Conservation (phyloP, 2,113 vertebrate genomes). For the Suncus etruscus region DNA sequence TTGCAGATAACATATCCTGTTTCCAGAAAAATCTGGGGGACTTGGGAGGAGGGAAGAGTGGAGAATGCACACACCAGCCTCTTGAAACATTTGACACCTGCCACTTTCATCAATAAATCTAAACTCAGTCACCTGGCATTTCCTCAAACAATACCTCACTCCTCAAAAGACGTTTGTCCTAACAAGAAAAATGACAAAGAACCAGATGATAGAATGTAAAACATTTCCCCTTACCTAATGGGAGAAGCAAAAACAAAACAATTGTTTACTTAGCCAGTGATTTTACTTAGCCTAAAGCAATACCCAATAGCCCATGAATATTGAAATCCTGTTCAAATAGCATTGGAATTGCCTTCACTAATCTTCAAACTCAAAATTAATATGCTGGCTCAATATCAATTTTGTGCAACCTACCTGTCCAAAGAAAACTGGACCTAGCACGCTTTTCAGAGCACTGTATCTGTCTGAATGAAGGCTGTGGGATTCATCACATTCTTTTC, state of each 20-base stretch:
- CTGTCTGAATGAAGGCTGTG: conserved; percentile 26
- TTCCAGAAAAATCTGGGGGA: conserved; percentile 68
- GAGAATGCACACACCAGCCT: conserved; percentile 59
- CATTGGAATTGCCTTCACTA: background rate
- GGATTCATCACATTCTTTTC: conserved; percentile 54
- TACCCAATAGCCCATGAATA: background rate
- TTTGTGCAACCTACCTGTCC: conserved; percentile 52
- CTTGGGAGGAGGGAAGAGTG: background rate
- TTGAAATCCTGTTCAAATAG: background rate
- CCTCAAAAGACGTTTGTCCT: conserved; percentile 72
- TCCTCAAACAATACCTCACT: conserved; percentile 76
- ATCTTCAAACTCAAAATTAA: conserved; percentile 38
- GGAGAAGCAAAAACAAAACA: conserved; percentile 63
- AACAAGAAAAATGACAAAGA: conserved; percentile 72
- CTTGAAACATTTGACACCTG: conserved; percentile 74
- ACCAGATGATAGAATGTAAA: conserved; percentile 67
- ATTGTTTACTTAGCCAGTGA: conserved; percentile 57
- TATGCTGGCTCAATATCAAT: background rate
- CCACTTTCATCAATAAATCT: conserved; percentile 77
- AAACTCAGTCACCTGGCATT: conserved; percentile 68
- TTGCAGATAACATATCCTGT: conserved; percentile 52
- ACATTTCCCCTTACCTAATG: conserved; percentile 64
- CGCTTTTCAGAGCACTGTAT: conserved; percentile 9
- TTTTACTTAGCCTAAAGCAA: background rate
- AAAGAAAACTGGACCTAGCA: conserved; percentile 44